Base-by-base conservation (phyloP, 2,113 vertebrate species). In the Ranitomeya variabilis region DNA sequence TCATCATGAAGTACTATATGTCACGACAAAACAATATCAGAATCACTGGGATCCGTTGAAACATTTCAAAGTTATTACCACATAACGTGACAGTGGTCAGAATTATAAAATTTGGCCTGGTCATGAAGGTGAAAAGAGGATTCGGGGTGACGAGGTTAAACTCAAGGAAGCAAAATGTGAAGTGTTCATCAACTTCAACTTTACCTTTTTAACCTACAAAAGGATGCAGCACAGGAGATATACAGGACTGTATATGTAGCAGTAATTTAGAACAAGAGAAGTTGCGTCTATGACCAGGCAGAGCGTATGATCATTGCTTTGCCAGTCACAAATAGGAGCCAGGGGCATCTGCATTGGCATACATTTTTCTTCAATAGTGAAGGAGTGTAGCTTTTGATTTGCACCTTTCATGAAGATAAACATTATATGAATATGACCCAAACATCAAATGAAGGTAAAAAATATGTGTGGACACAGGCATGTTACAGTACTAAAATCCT, bases 401-500 rank as follows among this genome's bases (percentile, higher is more conserved):
- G 31, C 23, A 52, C 2, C 21, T 21, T 52, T 52, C 8, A 19
- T 45, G 16, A 16, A 74, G 71, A 51, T 18, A 45, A 37, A 15
- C 64, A 23, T 11, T 18, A 31, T 51, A 74, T 45, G 37, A 45
- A 45, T 4, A 45, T 45, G 5, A 19, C 71, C 31, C 7, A 18
- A 45, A 74, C 5, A 9, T 26, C 3, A 76, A 52, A 76, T 76
- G 73, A 52, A 18, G 1, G 9, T 2, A 9, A 76, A 23, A 71
- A 26, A 14, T 31, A 31, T 6, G 51, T 45, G 18, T 10, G 8
- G 14, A 52, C 37, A 76, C 51, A 76, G 16, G 11, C 37, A 51
- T 21, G 3, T 51, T 52, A 52, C n/a, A 37, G 26, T 86, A 31
- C 62, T 86, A 86, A 80, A 79, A 87, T 79, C 19, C 60, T 19